Evolutionary conservation across 2,888 invertebrate species (phyloP), one percentile per base, ranked within the genome.

Genomic region (Hoplodrina blanda): DNA sequence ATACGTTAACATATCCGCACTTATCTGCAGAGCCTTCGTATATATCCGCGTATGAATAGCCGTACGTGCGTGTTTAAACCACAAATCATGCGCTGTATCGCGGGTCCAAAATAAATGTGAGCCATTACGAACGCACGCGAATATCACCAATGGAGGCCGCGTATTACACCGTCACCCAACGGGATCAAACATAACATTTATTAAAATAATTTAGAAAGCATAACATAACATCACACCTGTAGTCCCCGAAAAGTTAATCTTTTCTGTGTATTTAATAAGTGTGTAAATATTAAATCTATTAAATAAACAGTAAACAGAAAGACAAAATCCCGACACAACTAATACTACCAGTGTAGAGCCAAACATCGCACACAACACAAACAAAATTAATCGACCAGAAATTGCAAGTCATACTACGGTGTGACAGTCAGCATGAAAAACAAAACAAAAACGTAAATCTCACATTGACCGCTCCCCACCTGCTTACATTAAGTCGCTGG

Each of bases 61-160:
- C 50, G 60, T 73, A 62, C 68, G 78, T 74, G 76, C 71, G 80
- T 74, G 70, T 78, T 70, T 73, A 61, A 83, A 73, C 82, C 85
- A 85, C 84, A 85, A 85, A 85, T 85, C 85, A 85, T 82, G 73
- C 65, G 78, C 76, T 80, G 80, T 84, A 85, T 85, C 82, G 83
- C 83, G 71, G 74, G 76, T 67, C 65, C 80, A 17, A 80, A 84
- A 85, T 83, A 82, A 82, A 82, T 82, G 85, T 74, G 76, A 59
- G 76, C 76, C 83, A 82, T 82, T 84, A 82, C 63, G 67, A 61
- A 69, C 76, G 78, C 62, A 73, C 66, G 63, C 82, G 76, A 76
- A 70, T 69, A 72, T 74, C 73, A 66, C 68, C 65, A 69, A 60
- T 54, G 37, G 19, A 66, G 67, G 72, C 64, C 57, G 54, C 0